These are phyloP conservation scores for Chrysaora quinquecirrha DNA, from an alignment of 30 jellyfish, hydroid and myxozoan genomes.

Conservation along the genomic window DNA sequence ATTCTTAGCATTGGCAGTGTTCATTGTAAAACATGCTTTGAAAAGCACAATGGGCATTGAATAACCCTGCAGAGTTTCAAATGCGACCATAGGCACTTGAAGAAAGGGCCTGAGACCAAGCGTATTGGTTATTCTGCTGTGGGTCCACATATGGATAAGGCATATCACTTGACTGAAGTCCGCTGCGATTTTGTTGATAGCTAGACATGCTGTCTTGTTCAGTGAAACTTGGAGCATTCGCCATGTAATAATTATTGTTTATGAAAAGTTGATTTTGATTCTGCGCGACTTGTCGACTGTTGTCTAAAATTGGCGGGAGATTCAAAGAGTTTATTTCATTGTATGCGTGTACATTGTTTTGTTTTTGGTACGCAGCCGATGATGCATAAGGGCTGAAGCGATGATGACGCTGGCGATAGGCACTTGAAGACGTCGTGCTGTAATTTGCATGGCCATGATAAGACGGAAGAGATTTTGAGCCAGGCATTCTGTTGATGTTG, in stretches of 20 bases:
- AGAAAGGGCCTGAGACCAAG: conserved; percentile 51
- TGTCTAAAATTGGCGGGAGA: conserved; percentile 44
- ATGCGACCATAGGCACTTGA: conserved; percentile 53
- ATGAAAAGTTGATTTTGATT: conserved; percentile 2
- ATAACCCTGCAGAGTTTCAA: no score
- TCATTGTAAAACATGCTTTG: no score
- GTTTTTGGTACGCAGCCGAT: conserved; percentile 53
- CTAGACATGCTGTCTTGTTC: conserved; percentile 33
- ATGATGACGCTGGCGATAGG: conserved; percentile 55
- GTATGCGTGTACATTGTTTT: conserved; percentile 35
- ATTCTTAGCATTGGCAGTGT: no score
- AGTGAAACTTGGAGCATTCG: conserved; percentile 39
- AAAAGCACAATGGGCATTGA: no score
- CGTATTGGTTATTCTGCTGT: conserved; percentile 63
- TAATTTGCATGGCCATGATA: conserved; percentile 26
- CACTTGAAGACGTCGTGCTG: conserved; percentile 21
- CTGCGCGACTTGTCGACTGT: conserved; percentile 20
- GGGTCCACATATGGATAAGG: conserved; percentile 54
- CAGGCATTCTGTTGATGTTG: conserved; percentile 24
- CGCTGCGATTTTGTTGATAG: conserved; percentile 28
- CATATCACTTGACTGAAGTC: conserved; percentile 34
- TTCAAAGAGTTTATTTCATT: conserved; percentile 15
- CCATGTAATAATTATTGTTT: conserved; percentile 29
- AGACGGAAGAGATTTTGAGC: conserved; percentile 16
- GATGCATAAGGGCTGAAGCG: conserved; percentile 65